These are phyloP conservation scores for Antechinus flavipes DNA, from an alignment of 2,113 vertebrate genomes.

Conservation along the genomic window DNA sequence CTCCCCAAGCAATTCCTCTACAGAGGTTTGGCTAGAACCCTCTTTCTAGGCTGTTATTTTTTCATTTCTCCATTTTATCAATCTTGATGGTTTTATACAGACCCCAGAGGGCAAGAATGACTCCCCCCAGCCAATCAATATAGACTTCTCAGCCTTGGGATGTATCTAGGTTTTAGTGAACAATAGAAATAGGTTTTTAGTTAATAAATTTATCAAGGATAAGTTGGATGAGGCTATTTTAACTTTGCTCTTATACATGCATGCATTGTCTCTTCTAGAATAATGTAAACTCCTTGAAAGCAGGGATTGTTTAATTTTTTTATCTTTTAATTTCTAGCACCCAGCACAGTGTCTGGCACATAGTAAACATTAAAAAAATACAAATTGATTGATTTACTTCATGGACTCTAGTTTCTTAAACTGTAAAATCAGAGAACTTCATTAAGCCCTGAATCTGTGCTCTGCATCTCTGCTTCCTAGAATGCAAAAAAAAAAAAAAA, in stretches of 20 bases:
- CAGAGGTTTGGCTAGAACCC: neutral
- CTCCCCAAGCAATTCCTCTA: neutral
- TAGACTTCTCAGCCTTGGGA: neutral
- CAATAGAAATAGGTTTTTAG: neutral
- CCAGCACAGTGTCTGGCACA: neutral
- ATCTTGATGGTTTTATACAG: neutral
- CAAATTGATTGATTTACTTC: neutral
- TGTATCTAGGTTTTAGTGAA: neutral
- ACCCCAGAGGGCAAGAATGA: neutral
- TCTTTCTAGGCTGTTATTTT: neutral
- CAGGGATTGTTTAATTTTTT: slow-evolving; percentile 11
- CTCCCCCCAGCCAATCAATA: neutral
- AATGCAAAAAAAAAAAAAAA: neutral
- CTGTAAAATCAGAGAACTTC: neutral
- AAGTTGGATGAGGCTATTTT: neutral
- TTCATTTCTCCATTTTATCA: neutral
- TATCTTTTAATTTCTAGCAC: slow-evolving; percentile 28
- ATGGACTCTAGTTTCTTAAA: neutral
- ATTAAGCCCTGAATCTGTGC: neutral
- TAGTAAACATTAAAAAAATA: slow-evolving; percentile 28
- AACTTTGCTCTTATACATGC: neutral
- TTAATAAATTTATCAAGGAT: neutral
- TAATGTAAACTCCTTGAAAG: neutral
- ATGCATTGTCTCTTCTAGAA: neutral
- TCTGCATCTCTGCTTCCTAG: neutral